Evolutionary conservation across 2,888 invertebrate genomes (phyloP), one percentile per base, ranked within the genome.

Genomic region (Euplagia quadripunctaria): DNA sequence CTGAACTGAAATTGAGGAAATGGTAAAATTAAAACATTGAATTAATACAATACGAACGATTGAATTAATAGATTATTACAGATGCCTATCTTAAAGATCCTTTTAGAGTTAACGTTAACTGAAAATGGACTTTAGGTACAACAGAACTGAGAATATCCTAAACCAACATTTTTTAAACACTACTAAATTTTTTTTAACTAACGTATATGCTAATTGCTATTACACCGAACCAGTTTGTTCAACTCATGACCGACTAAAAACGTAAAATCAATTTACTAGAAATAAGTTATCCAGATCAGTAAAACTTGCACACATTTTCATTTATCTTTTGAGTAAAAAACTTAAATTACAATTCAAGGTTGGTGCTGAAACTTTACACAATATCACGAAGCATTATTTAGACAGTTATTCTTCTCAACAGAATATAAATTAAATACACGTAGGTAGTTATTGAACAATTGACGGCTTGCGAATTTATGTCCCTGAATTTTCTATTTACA

Each of bases 221-320:
- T 71, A 20, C 70, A 79, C 70, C 67, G 77, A 84, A 86, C 83
- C 74, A 31, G 86, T 86, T 82, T 80, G 63, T 68, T 52, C 78
- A 77, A 82, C 81, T 80, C 79, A 81, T 82, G 79, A 74, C 77
- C 80, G 69, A 73, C 71, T 72, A 75, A 81, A 82, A 83, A 86
- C 14, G 12, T 86, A 84, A 83, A 85, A 80, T 75, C 51, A 74
- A 73, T 76, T n/a, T 73, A 49, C 71, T 66, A 75, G 71, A 74
- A 73, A 77, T 74, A 79, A 76, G 67, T 68, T 64, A 41, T 1
- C n/a, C 64, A 77, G 73, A 74, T 71, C 77, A 71, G 76, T 74
- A 79, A 86, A 81, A 86, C 86, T 90, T 86, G 86, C 84, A 87
- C 85, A 74, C 82, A 87, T 85, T 83, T 86, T 83, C 84, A 85